Percentiles rank a stretch among this genome's conserved stretches.
Evolutionary conservation across 2,113 vertebrate species (phyloP).

Genomic region (Lagenorhynchus albirostris): DNA sequence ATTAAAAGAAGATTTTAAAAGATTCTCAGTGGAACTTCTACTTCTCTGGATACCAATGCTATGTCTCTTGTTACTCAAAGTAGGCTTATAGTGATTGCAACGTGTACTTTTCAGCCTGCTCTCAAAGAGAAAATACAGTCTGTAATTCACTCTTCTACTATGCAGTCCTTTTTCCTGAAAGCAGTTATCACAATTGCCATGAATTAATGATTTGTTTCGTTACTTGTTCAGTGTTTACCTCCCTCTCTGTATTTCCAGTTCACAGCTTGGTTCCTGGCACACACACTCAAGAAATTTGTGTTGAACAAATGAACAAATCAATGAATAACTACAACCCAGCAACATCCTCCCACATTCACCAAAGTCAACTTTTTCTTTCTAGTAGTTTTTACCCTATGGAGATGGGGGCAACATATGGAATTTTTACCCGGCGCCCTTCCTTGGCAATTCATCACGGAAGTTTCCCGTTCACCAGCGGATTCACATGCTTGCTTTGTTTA

Average conservation of each 20-base stretch:
- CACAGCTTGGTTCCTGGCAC: not conserved
- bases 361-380: not conserved
- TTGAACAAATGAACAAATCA: not conserved
- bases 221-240: not conserved
- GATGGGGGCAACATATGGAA: not conserved
- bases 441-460: slow-evolving; percentile 68
- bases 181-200: not conserved
- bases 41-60: not conserved
- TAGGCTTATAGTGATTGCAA: not conserved
- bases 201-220: not conserved
- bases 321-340: not conserved
- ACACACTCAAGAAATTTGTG: not conserved
- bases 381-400: not conserved
- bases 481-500: slow-evolving; percentile 77
- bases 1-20: slow-evolving; percentile 2
- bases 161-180: not conserved
- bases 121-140: not conserved
- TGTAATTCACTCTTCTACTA: not conserved
- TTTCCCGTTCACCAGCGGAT: slow-evolving; percentile 68
- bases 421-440: slow-evolving; percentile 13
- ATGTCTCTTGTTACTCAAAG: slow-evolving; percentile 20
- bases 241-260: not conserved
- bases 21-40: not conserved
- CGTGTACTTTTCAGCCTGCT: not conserved
- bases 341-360: not conserved